phyloP scores from a whole-genome alignment of 1,140 invertebrate species.

The Meloidogyne chitwoodi region DNA sequence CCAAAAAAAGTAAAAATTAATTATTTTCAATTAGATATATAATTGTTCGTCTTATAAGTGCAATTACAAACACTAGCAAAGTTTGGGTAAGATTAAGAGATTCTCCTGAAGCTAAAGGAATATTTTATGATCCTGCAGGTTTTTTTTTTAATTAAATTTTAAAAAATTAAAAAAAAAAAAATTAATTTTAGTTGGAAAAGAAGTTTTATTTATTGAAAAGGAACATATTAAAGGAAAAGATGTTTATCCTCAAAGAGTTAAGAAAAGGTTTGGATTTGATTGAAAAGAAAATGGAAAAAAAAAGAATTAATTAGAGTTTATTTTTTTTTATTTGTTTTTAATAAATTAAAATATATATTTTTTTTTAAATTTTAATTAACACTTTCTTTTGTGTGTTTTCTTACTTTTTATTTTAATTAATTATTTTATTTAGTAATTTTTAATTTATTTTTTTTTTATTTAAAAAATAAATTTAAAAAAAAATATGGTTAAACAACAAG shows the following conservation, averaged over 20 bases:
- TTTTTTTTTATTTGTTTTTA: constrained; percentile 15
- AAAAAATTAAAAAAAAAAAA: constrained; percentile 9
- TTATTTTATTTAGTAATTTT: too few species aligned
- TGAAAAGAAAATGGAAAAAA: not conserved
- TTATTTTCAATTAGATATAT: constrained; percentile 47
- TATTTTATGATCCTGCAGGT: constrained; percentile 58
- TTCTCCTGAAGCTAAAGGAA: constrained; percentile 43
- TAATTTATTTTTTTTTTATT: too few species aligned
- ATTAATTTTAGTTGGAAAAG: constrained; percentile 49
- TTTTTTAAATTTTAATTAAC: too few species aligned
- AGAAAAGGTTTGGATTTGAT: constrained; percentile 26
- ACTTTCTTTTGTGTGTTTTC: too few species aligned
- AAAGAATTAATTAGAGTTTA: not conserved
- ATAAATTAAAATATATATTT: not conserved
- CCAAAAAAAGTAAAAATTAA: too few species aligned
- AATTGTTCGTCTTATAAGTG: constrained; percentile 51
- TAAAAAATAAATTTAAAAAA: too few species aligned
- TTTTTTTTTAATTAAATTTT: constrained; percentile 31
- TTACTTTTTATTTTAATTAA: too few species aligned
- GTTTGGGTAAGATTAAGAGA: constrained; percentile 54
- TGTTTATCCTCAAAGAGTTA: constrained; percentile 40
- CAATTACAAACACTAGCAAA: constrained; percentile 51
- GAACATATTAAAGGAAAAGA: constrained; percentile 54
- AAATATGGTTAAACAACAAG: not conserved
- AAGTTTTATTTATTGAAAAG: constrained; percentile 54